These are phyloP conservation scores for Phrynocephalus versicolor DNA, from an alignment of 2,113 vertebrate species.

Conservation along the genomic window DNA sequence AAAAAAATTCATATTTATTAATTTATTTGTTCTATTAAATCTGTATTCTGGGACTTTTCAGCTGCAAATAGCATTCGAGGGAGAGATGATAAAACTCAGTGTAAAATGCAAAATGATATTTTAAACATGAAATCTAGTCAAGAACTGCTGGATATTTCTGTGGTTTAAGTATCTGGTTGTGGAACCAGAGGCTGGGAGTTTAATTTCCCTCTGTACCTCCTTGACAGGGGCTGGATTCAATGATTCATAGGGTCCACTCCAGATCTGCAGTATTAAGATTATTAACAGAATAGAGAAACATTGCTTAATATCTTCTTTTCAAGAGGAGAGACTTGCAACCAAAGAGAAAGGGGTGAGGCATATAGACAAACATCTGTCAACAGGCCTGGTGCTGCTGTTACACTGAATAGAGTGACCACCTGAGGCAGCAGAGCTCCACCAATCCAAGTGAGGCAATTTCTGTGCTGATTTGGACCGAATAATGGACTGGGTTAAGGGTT, in stretches of 20 bases:
- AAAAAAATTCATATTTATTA: neutral
- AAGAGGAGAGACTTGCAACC: neutral
- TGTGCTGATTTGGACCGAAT: too few species aligned
- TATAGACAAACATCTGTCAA: too few species aligned
- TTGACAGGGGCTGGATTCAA: neutral
- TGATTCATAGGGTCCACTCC: too few species aligned
- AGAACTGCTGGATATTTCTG: neutral
- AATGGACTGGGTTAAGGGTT: too few species aligned
- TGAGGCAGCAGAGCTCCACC: too few species aligned
- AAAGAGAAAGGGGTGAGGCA: neutral
- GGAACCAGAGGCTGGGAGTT: too few species aligned
- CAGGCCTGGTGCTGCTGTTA: too few species aligned
- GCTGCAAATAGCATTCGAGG: neutral
- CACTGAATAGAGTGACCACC: too few species aligned
- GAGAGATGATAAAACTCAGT: neutral
- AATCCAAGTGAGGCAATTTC: too few species aligned
- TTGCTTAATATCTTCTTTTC: neutral
- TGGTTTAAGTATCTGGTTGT: neutral
- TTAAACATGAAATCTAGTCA: neutral
- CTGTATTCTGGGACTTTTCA: neutral
- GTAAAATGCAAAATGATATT: neutral
- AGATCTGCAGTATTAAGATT: too few species aligned
- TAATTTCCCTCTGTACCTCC: neutral
- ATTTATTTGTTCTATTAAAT: constrained; percentile 1
- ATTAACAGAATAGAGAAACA: neutral